Base-by-base conservation (phyloP, 2,797 vertebrate genomes). In the Schizopygopsis malacanthus region DNA sequence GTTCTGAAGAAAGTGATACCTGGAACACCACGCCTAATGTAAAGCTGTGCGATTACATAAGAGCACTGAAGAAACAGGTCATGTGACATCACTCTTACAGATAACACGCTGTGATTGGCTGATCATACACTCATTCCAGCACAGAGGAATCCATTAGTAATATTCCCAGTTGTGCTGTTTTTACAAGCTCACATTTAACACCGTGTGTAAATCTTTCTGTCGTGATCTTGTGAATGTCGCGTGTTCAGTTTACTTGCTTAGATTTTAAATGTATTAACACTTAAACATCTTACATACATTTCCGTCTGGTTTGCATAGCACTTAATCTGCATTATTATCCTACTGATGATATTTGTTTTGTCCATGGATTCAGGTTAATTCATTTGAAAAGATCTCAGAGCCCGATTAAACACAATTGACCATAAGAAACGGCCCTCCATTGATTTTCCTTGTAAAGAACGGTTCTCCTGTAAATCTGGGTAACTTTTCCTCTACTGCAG, bases 1-100 rank as follows among this genome's bases (percentile, higher is more conserved):
- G 87, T 85, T 89, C 90, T 81, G 41, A 82, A 85, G 88, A 81
- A 84, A 81, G 50, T 80, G 86, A 91, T 80, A 82, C 63, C 43
- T 59, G 79, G 78, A 43, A 50, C 76, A 25, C 47, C 56, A 82
- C 6, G 43, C 79, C 67, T 78, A 50, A 73, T 43, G 56, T 65
- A 50, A 65, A 65, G 41, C 69, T 59, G n/a, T 43, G 37, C 52
- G 4, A 28, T 10, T 20, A 1, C 54, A 33, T 9, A 45, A 47
- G 52, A 3, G 18, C 79, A 22, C 61, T 67, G 47, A 25, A 61
- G 56, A 18, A 41, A 45, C 41, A 28, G 39, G 25, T 54, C 22
- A 9, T 20, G 54, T 73, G 69, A 25, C 54, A 28, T 61, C 81
- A 45, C 37, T 33, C n/a, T 6, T 59, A 2, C 33, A 79, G 16